These are phyloP conservation scores for Trachemys scripta DNA, from an alignment of 2,113 vertebrate species.

Conservation along the genomic window DNA sequence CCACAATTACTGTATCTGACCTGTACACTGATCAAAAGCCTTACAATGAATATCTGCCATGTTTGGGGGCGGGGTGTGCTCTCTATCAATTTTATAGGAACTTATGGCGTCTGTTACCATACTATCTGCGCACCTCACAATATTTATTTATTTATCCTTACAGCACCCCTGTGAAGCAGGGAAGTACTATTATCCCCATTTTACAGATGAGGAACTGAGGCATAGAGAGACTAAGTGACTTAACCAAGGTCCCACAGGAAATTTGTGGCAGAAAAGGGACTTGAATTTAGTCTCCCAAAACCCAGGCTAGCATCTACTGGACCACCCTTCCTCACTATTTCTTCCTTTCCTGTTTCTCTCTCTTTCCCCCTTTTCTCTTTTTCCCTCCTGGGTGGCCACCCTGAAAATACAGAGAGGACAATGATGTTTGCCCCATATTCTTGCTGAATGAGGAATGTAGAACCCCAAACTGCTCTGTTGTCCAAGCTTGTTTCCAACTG, in stretches of 20 bases:
- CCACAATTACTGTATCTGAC: neutral
- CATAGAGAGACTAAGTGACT: neutral
- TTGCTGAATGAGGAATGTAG: neutral
- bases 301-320: constrained; percentile 31
- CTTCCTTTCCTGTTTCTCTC: neutral
- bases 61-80: neutral
- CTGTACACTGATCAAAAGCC: neutral
- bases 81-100: neutral
- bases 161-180: neutral
- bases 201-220: neutral
- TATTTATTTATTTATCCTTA: neutral
- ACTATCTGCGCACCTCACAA: neutral
- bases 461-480: neutral
- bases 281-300: neutral
- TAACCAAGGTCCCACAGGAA: neutral
- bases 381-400: neutral
- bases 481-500: neutral
- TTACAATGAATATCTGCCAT: neutral
- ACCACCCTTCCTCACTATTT: neutral
- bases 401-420: neutral
- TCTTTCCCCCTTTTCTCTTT: no score
- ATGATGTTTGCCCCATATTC: neutral
- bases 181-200: neutral
- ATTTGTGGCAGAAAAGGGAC: neutral
- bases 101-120: neutral